Evolutionary conservation across 2,113 vertebrate genomes (phyloP).

Genomic region (Cryptomyrus ogoouensis): DNA sequence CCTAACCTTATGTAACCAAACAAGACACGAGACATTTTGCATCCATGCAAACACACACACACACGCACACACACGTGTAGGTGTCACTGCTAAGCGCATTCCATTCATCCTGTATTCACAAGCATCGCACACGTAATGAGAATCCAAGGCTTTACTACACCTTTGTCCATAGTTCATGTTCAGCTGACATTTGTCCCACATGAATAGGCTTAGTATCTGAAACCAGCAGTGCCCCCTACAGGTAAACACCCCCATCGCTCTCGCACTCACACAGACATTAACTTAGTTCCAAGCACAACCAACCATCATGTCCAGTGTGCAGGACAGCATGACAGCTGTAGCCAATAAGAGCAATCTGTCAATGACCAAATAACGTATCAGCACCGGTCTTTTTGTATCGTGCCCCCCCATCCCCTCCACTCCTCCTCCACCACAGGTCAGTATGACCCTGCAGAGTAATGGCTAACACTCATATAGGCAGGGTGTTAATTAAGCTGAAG

Average conservation of each 20-base stretch:
- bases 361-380: neutral
- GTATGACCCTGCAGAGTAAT: conserved; percentile 15
- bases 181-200: neutral
- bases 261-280: neutral
- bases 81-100: neutral
- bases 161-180: neutral
- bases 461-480: conserved; percentile 9
- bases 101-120: neutral
- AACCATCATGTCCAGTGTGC: neutral
- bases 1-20: too few relatives aligned
- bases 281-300: neutral
- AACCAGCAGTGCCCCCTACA: neutral
- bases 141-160: neutral
- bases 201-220: neutral
- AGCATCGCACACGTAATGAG: neutral
- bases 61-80: neutral
- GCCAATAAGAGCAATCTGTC: neutral
- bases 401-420: neutral
- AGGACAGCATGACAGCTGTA: neutral
- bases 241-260: neutral
- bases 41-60: too few relatives aligned
- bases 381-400: neutral
- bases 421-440: neutral
- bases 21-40: too few relatives aligned
- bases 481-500: conserved; percentile 26